A percentile compares a stretch with the other conserved stretches of the same genome.
Evolutionary conservation across 2,113 vertebrate genomes (phyloP).

Genomic region (Anser brachyrhynchus): DNA sequence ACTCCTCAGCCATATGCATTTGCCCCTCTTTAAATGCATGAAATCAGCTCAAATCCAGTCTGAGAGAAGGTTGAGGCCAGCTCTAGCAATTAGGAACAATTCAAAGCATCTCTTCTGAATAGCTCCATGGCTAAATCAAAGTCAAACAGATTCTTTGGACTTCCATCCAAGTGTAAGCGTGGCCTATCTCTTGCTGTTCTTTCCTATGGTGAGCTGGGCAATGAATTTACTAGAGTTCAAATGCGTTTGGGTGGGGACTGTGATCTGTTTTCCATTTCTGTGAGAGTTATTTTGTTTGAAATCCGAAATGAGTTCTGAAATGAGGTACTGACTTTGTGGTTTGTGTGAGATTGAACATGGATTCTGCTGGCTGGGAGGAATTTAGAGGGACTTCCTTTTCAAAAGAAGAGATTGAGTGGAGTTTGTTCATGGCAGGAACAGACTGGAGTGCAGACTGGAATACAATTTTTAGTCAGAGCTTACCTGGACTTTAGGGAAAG

Average conservation of each 20-base stretch:
- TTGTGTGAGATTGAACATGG: neutral
- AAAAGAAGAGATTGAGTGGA: neutral
- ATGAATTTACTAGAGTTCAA: neutral
- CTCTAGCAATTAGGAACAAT: slow-evolving; percentile 46
- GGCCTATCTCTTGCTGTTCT: slow-evolving; percentile 11
- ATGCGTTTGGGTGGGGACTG: slow-evolving; percentile 7
- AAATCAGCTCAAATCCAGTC: slow-evolving; percentile 31
- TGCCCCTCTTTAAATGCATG: slow-evolving; percentile 1
- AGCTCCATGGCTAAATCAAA: slow-evolving; percentile 37
- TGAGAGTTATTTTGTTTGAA: slow-evolving; percentile 13
- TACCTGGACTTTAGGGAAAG: neutral
- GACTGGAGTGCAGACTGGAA: neutral
- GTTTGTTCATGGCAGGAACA: neutral
- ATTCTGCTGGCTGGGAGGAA: neutral
- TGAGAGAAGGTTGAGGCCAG: neutral
- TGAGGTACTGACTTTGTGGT: neutral
- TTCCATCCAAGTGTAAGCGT: neutral
- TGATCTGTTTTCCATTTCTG: slow-evolving; percentile 27
- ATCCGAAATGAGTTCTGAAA: slow-evolving; percentile 22
- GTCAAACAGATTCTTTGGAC: slow-evolving; percentile 11
- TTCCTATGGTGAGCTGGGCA: neutral
- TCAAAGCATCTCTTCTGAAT: slow-evolving; percentile 19
- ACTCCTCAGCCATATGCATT: neutral
- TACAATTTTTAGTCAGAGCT: neutral
- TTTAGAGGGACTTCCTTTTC: neutral